phyloP scores from a whole-genome alignment of 2,113 vertebrate species.

The Clarias macrocephalus region DNA sequence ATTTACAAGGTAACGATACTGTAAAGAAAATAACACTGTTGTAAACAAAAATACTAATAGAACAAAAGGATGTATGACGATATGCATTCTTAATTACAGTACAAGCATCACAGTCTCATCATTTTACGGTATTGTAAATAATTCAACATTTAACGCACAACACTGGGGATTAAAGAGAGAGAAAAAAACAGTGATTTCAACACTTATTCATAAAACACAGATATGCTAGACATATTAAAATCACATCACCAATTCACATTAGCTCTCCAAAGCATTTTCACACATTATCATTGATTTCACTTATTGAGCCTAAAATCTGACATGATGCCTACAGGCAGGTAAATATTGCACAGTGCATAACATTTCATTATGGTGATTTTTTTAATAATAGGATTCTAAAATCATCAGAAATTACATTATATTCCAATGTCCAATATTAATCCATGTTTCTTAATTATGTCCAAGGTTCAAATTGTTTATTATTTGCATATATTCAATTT shows the following conservation, averaged over 20 bases:
- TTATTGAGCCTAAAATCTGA: constrained; percentile 13
- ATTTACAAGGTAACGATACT: neutral
- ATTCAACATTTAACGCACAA: neutral
- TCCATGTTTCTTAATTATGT: neutral
- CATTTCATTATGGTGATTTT: neutral
- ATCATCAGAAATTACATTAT: neutral
- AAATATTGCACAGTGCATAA: constrained; percentile 9
- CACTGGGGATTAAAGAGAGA: neutral
- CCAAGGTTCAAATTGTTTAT: neutral
- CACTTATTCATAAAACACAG: neutral
- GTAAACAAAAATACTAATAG: neutral
- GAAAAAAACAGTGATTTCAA: neutral
- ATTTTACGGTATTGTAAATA: neutral
- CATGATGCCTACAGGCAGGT: constrained; percentile 9
- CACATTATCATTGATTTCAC: neutral
- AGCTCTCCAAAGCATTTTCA: neutral
- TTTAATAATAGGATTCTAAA: neutral
- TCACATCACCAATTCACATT: neutral
- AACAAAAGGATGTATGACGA: constrained; percentile 48
- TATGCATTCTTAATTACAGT: neutral
- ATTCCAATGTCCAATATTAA: neutral
- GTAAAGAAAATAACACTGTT: neutral
- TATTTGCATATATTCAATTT: neutral
- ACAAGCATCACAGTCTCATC: neutral
- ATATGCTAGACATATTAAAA: neutral